Base-by-base conservation (phyloP, 2,797 vertebrate species). In the Catharus ustulatus region DNA sequence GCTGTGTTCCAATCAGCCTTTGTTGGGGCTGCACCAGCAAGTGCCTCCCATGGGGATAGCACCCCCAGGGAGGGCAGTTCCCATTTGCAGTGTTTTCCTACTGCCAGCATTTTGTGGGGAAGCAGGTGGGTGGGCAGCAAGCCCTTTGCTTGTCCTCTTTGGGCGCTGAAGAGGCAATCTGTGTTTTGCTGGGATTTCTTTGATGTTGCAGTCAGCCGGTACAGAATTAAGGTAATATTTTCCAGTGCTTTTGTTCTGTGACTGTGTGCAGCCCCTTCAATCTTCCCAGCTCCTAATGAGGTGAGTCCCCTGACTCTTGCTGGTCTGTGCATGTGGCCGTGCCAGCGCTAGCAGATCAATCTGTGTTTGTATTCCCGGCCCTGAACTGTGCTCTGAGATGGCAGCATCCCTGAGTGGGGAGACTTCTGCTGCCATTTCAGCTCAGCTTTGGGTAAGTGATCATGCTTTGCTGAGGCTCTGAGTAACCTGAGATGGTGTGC, bases 41-140 rank as follows among this genome's bases (percentile, higher is more conserved):
- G 45, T 27, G 16, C 16, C 32, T 76, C 30, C 72, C 2, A 0
- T 2, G 1, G 48, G n/a, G 24, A 12, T 1, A n/a, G 18, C 19
- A 12, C 2, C 27, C 15, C 48, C 8, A 34, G 48, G 38, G 21
- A 82, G 36, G 27, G n/a, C 38, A 72, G 23, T 59, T 84, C 58
- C 67, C 55, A 3, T 59, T 63, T 73, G 24, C 54, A 59, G 1
- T 19, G 7, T 13, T 42, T 62, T 49, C 32, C 36, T 69, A 3
- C 1, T 1, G 14, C 57, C 38, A 46, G 20, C 43, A 18, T 52
- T 43, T 7, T 14, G 20, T 26, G 4, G 12, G 55, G 23, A 73
- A 67, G 55, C 2, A 10, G 40, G 16, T 57, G 43, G 49, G 22
- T 36, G 22, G 48, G 42, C 34, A 30, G 11, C 51, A 55, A 30